These are phyloP conservation scores for Orchesella flavescens DNA, from an alignment of 2,888 invertebrate species.

Conservation along the genomic window DNA sequence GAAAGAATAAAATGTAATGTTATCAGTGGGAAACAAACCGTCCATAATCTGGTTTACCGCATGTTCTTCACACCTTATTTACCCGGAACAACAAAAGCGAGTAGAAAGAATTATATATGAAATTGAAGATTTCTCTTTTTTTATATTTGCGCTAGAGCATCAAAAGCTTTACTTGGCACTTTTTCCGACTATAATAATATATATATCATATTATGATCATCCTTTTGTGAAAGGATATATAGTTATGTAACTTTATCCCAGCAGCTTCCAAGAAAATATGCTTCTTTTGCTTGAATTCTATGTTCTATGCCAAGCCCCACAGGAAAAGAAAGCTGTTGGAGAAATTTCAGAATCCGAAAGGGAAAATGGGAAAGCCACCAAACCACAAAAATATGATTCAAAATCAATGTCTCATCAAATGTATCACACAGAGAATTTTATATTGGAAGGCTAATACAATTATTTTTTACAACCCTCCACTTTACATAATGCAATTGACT, in stretches of 20 bases:
- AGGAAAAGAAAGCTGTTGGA: too few relatives aligned
- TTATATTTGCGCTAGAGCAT: neutral
- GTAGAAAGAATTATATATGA: slow-evolving; percentile 6
- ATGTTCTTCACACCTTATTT: slow-evolving; percentile 71
- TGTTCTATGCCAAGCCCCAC: too few relatives aligned
- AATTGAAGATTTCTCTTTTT: slow-evolving; percentile 2
- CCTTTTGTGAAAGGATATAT: too few relatives aligned
- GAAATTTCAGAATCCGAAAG: too few relatives aligned
- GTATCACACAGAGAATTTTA: neutral
- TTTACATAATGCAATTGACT: slow-evolving; percentile 50
- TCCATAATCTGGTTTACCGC: slow-evolving; percentile 69
- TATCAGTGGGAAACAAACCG: slow-evolving; percentile 71
- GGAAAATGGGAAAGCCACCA: too few relatives aligned
- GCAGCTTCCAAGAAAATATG: too few relatives aligned
- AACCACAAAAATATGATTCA: too few relatives aligned
- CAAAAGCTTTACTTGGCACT: neutral
- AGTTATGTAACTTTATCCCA: too few relatives aligned
- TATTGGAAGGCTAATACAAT: neutral
- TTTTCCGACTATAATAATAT: neutral
- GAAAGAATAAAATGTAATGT: slow-evolving; percentile 58
- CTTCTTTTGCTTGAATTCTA: too few relatives aligned
- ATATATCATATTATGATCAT: neutral
- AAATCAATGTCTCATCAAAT: too few relatives aligned
- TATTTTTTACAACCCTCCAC: slow-evolving; percentile 10
- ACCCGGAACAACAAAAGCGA: slow-evolving; percentile 63